Base-by-base conservation (phyloP, 2,797 vertebrate species). In the Tamandua tetradactyla region DNA sequence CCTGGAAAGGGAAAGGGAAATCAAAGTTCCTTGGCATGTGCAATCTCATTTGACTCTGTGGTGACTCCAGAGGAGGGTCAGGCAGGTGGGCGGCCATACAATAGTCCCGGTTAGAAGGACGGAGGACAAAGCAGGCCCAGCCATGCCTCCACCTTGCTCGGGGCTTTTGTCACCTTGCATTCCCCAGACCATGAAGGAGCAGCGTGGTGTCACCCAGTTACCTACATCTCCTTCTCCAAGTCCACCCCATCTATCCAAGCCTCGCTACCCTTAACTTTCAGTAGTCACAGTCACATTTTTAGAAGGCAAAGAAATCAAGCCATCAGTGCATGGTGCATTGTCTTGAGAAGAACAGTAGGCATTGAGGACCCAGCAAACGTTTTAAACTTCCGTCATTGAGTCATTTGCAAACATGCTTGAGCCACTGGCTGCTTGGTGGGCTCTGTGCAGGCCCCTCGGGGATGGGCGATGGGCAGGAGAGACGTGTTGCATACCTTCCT, bases 361-460 rank as follows among this genome's bases (percentile, higher is more conserved):
- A 37, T 18, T 7, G 35, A 44, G 35, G 76, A 13, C 40, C n/a
- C 35, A 64, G 47, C 1, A 3, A 10, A 62, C 7, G 4, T 27
- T 14, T 61, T 32, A 59, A 57, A 3, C 4, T 4, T 20, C 5
- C 2, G 3, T 23, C 4, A 10, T 42, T 0, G 20, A 13, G 0
- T 30, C 27, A 2, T 9, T 32, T 4, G 7, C 80, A n/a, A 12
- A 13, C 6, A 1, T 3, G 7, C 44, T 22, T 2, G 0, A 0
- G 10, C 9, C 3, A 23, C 15, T 32, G 5, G n/a, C 22, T 23
- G 2, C 23, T 32, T 12, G 18, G 23, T 47, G 42, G 57, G 44
- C 10, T 23, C 44, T 2, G 0, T 17, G 40, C 3, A 15, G 1
- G 10, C 9, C 3, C 3, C 20, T 9, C 0, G 3, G 42, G n/a